Conservation (phyloP, 2,888 invertebrate genomes). For the Megastigmus dorsalis region DNA sequence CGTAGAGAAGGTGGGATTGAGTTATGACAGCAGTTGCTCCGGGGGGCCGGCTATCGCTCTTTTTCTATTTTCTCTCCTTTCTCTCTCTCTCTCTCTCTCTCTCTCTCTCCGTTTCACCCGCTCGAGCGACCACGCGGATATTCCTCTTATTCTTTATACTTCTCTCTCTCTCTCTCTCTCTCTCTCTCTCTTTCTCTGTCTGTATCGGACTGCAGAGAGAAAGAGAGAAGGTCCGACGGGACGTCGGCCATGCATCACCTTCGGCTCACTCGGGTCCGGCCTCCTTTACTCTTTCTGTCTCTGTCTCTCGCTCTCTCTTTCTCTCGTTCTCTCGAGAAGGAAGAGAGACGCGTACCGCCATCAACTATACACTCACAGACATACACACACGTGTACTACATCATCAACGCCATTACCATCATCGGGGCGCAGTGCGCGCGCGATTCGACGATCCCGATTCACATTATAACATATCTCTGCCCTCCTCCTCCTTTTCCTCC, state of each 20-base stretch:
- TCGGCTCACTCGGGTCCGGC: conserved; percentile 70
- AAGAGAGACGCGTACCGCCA: conserved; percentile 49
- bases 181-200: conserved; percentile 57
- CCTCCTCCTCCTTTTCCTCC: neutral
- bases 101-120: conserved; percentile 50
- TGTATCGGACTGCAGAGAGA: conserved; percentile 11
- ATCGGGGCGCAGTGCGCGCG: conserved; percentile 51
- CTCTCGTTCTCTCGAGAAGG: neutral
- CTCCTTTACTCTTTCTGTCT: too few species aligned
- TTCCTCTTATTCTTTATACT: conserved; percentile 72
- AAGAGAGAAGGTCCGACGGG: conserved; percentile 51
- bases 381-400: conserved; percentile 44
- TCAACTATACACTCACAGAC: conserved; percentile 14
- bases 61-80: conserved; percentile 54
- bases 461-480: conserved; percentile 27
- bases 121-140: conserved; percentile 59
- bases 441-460: conserved; percentile 67
- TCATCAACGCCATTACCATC: conserved; percentile 60
- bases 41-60: conserved; percentile 68
- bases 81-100: conserved; percentile 55
- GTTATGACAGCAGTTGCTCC: conserved; percentile 75
- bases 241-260: conserved; percentile 74
- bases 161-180: conserved; percentile 56
- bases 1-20: conserved; percentile 73
- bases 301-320: conserved; percentile 55